Evolutionary conservation across 2,888 invertebrate species (phyloP), one percentile per base, ranked within the genome.

Genomic region (Drosophila mimetica): DNA sequence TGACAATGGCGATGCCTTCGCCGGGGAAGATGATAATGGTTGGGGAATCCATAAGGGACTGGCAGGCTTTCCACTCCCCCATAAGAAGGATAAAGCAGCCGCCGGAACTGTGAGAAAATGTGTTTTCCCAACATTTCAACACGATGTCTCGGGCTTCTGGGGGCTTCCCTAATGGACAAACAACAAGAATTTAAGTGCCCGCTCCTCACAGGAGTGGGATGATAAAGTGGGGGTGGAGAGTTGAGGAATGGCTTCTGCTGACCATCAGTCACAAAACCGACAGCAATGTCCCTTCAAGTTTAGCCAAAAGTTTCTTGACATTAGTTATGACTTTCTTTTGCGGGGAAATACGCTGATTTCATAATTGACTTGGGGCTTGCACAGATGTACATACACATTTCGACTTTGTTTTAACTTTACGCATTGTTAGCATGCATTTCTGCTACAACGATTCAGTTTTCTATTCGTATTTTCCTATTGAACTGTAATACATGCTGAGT

Each of bases 101-200:
- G 64, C 9, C 20, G 54, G 34, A 32, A 34, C 50, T 53, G 48
- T 63, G 48, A 44, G 79, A 70, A 73, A 85, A 76, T 78, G 70
- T 74, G 69, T 71, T 75, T 46, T 53, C 55, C 46, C 39, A 60
- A 59, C 59, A 59, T 74, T 73, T 67, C 50, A 69, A 64, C 82
- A 71, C 71, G 63, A 60, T 59, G 54, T 69, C 55, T 65, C 53
- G 54, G 60, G 58, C 57, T 46, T 37, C 60, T 60, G 42, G 25
- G 50, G 51, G 39, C 53, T 70, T 71, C 44, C 50, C 71, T 75
- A 79, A 85, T 78, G 85, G 82, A 72, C 69, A 71, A 59, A 51
- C 57, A 58, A 74, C 57, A 53, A 53, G 55, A 58, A 74, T 71
- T 52, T 65, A 57, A 57, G 70, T 53, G 63, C 39, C 55, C 34